phyloP scores from a whole-genome alignment of 2,113 vertebrate species.

The Grammomys dolichurus region DNA sequence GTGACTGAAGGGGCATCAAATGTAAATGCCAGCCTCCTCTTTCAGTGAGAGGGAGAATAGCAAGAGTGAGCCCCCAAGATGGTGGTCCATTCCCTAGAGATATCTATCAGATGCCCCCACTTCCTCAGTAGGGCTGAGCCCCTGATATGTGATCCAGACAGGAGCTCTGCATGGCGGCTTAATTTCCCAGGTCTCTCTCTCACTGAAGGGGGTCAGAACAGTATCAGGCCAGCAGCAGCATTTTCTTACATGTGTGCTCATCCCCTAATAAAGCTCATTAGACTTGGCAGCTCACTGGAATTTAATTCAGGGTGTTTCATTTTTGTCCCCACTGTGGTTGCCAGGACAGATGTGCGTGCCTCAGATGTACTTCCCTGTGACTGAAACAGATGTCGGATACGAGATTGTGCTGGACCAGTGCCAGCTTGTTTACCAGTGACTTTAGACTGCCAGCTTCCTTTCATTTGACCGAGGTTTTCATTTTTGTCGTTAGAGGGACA shows the following conservation, averaged over 20 bases:
- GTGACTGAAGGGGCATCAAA: not conserved
- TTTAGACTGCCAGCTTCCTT: not conserved
- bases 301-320: slow-evolving; percentile 65
- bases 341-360: slow-evolving; percentile 67
- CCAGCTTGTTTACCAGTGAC: not conserved
- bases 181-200: not conserved
- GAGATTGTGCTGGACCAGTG: not conserved
- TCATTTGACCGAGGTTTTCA: slow-evolving; percentile 20
- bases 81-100: not conserved
- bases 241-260: slow-evolving; percentile 59
- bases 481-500: slow-evolving; percentile 28
- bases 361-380: slow-evolving; percentile 41
- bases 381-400: slow-evolving; percentile 55
- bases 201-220: slow-evolving; percentile 17
- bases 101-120: not conserved
- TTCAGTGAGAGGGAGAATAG: not conserved
- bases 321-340: slow-evolving; percentile 11
- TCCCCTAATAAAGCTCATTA: slow-evolving; percentile 67
- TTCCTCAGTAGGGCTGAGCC: not conserved
- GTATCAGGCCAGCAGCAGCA: not conserved
- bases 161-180: not conserved
- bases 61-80: not conserved
- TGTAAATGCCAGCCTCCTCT: not conserved
- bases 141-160: not conserved
- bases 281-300: not conserved